Base-by-base conservation (phyloP, 92 coral and sea anemone species). In the Actinernus sp. region DNA sequence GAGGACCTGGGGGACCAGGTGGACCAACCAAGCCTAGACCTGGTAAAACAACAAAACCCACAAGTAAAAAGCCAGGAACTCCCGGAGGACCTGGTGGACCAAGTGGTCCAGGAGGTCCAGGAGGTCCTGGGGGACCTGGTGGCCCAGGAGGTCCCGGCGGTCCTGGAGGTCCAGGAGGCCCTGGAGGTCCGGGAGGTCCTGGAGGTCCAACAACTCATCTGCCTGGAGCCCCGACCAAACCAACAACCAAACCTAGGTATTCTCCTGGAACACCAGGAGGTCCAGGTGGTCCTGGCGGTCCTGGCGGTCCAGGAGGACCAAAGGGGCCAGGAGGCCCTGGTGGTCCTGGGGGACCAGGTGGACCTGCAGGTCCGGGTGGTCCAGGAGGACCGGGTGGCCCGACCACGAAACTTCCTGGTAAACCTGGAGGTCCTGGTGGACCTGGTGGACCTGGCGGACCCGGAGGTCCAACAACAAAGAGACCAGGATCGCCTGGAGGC, bases 181-280 rank as follows among this genome's bases (percentile, higher is more conserved):
- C 96, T 34, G 92, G 88, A 1, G 85, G 96, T 3, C 96, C 96
- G 1, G 96, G 96, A 18, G 95, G 95, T 2, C 96, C 96, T 4
- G 91, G 91, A 2, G 91, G 91, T 1, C 93, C 96, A 29, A 77
- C 71, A n/a, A 80, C 81, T 9, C 53, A 78, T 11, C 76, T 73
- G 13, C 88, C 96, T 36, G 95, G 91, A 18, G 80, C 72, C 19
- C 91, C 95, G 16, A 52, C 70, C n/a, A n/a, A n/a, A n/a, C n/a
- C n/a, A 51, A 78, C 93, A 11, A 68, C 76, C 14, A 76, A 52
- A 68, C 88, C 93, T 11, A 72, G 68, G 1, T 68, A 39, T 28
- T 60, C 65, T n/a, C 93, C 93, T 17, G 93, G 93, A 6, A 86
- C 69, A 0, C 92, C 90, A 10, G 88, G 91, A 25, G 96, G 96